phyloP scores from a whole-genome alignment of 2,797 vertebrate genomes.

The Platyrinchus mystaceus region DNA sequence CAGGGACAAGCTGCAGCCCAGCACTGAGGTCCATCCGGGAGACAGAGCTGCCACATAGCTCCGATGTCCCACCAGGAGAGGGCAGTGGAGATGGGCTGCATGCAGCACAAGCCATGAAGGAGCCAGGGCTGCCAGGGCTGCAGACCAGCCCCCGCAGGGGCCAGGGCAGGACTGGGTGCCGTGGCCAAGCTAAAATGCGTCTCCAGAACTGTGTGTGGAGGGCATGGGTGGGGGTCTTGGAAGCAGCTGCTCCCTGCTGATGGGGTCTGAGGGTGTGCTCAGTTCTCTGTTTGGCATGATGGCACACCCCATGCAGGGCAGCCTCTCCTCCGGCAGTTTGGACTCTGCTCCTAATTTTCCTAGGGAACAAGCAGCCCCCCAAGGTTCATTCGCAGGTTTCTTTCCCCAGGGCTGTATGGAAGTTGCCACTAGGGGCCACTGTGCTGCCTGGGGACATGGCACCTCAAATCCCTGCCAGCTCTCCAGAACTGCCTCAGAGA shows the following conservation, averaged over 20 bases:
- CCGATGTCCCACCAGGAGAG: not conserved
- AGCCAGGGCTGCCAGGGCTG: not conserved
- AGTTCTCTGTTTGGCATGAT: not conserved
- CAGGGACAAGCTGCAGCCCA: not conserved
- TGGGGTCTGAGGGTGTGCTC: not conserved
- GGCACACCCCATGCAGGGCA: rapidly evolving
- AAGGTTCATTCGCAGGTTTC: not conserved
- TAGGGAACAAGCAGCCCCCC: not conserved
- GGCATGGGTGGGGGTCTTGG: not conserved
- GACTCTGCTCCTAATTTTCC: not conserved
- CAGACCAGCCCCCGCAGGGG: rapidly evolving
- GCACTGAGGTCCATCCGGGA: not conserved
- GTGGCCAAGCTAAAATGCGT: not conserved
- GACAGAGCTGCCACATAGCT: not conserved
- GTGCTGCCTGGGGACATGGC: not conserved
- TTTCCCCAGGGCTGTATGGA: not conserved
- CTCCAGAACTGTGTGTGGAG: not conserved
- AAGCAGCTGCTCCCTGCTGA: not conserved
- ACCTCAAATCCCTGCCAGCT: not conserved
- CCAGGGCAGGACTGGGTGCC: not conserved
- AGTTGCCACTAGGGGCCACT: conserved; percentile 8
- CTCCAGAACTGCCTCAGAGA: not conserved
- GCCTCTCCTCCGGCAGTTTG: not conserved
- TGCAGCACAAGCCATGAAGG: rapidly evolving
- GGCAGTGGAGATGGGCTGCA: not conserved